Evolutionary conservation across 2,888 invertebrate species (phyloP), one percentile per base, ranked within the genome.

Genomic region (Cheilosia pagana): DNA sequence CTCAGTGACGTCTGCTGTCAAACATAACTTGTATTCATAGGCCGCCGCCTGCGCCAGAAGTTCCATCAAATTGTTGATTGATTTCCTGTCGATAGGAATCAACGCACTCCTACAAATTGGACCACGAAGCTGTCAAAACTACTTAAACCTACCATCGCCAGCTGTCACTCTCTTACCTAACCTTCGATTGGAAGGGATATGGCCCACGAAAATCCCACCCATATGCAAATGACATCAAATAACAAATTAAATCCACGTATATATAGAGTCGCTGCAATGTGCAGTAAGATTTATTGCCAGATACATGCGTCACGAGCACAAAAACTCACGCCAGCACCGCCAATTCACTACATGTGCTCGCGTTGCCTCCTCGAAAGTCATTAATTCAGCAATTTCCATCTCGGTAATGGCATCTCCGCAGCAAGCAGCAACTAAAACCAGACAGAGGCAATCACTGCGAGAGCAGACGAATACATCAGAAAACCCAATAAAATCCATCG

Each of bases 381-480:
- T 85, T 85, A 85, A 85, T 85, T 81, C 85, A 71, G 71, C 62
- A 76, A 85, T 85, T 85, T 85, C 85, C 79, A 85, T 85, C 85
- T 85, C 76, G 50, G 85, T 76, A 85, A 83, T 83, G 79, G 81
- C 75, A 85, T 75, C 35, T 16, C 43, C 43, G n/a, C n/a, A n/a
- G n/a, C n/a, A 6, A 43, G 45, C 16, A 10, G 74, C 67, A 52
- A 60, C 71, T 65, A 45, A 62, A 77, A 77, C 60, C 45, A 43
- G 12, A 55, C 65, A 65, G 48, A 57, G 16, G 0, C n/a, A n/a
- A 16, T 35, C 39, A 28, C 35, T 16, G 16, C 8, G 53, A 60
- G 16, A 12, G 6, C 25, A 57, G 43, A 41, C 60, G 31, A 62
- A 52, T 39, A 74, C 2, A 28, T 74, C 25, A 45, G 28, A 45